Percentiles rank a stretch among this genome's conserved stretches.
Conservation (phyloP, 1,140 invertebrate genomes). For the Drusus annulatus region DNA sequence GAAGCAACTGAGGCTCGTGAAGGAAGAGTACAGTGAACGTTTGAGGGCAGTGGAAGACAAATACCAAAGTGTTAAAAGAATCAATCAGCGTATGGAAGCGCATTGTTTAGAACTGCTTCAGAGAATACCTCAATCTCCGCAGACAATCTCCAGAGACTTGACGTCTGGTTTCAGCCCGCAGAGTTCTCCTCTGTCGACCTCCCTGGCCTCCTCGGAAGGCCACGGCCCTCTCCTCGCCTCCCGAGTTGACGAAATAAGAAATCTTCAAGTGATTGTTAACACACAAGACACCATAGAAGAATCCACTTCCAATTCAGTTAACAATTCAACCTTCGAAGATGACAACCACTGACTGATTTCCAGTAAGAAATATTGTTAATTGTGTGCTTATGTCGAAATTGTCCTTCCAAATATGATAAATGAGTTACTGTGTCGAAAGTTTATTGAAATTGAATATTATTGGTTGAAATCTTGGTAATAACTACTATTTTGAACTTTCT, state of each 20-base stretch:
- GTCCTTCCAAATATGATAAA: constrained; percentile 33
- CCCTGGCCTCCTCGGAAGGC: constrained; percentile 73
- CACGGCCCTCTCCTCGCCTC: constrained; percentile 59
- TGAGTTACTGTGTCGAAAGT: background rate
- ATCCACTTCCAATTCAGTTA: constrained; percentile 51
- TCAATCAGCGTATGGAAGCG: constrained; percentile 78
- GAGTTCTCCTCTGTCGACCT: constrained; percentile 71
- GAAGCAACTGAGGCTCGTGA: constrained; percentile 68
- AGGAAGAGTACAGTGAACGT: constrained; percentile 71
- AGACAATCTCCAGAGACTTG: constrained; percentile 56
- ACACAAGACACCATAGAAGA: constrained; percentile 53
- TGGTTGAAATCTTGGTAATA: constrained; percentile 17
- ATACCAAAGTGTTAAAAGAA: constrained; percentile 78
- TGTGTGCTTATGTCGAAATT: constrained; percentile 22
- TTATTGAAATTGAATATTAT: constrained; percentile 27
- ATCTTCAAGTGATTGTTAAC: constrained; percentile 57
- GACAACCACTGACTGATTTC: constrained; percentile 54
- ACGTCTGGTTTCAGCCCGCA: constrained; percentile 62
- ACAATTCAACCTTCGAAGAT: constrained; percentile 49
- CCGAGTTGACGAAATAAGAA: constrained; percentile 56
- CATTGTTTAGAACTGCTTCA: constrained; percentile 76
- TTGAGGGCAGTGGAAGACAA: constrained; percentile 79
- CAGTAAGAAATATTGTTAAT: constrained; percentile 25
- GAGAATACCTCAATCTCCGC: constrained; percentile 60
- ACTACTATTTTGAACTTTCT: constrained; percentile 10